Evolutionary conservation across 2,888 invertebrate genomes (phyloP), one percentile per base, ranked within the genome.

Genomic region (Mesochorus sp.): DNA sequence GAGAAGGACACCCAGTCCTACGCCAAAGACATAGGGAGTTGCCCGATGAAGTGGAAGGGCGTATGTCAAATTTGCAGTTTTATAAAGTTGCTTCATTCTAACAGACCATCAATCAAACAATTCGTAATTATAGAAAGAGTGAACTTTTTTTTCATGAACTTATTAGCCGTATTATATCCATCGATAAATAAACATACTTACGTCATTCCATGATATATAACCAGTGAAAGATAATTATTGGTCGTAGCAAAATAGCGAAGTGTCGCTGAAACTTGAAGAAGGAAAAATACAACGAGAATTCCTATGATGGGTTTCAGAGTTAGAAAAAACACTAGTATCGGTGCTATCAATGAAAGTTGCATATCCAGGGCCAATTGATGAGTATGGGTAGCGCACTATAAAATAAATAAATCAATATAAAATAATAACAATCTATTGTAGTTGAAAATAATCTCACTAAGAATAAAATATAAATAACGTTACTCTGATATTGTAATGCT

Each of bases 281-380:
- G 84, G 0, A 92, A 91, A 3, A 93, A 93, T 74, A 94, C 91
- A 1, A 93, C 83, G 5, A 93, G 89, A 73, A 93, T 92, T 2
- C 94, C 93, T 12, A 93, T 86, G 26, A 93, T 91, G 0, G 93
- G 92, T 77, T 93, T 93, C 5, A 92, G 92, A 76, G 93, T 93
- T 75, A 94, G 91, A 1, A 94, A 91, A 93, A 95, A 94, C 0
- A 95, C 93, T 0, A 95, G 87, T 2, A 94, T 86, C 0, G 95
- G 94, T 12, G 94, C 94, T 2, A 95, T 82, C 57, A 95, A 89
- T 6, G 94, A 95, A 6, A 96, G 91, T 88, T 96, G 96, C 92
- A 95, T 94, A 86, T 96, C 95, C 82, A 96, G 86, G 0, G 95
- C 95, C 79, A 95, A 87, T 84, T 95, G 95, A 86, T 96, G 94